Evolutionary conservation across 2,113 vertebrate genomes (phyloP), one percentile per base, ranked within the genome.

Genomic region (Sander lucioperca): DNA sequence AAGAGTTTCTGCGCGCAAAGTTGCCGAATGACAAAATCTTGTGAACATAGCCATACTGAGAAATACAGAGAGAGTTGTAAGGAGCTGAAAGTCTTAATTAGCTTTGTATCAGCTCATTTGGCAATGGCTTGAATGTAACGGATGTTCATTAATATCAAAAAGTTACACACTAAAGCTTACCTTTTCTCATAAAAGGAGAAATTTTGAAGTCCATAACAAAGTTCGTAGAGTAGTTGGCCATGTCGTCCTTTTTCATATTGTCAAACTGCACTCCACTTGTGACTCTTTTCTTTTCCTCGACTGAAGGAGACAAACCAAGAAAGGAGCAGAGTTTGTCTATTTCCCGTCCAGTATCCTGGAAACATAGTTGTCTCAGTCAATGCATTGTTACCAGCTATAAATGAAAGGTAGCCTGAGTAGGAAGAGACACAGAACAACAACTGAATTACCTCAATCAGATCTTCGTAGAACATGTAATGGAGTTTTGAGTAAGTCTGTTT

Each of bases 391-490:
- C 25, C 53, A 36, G 13, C 15, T 16, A 15, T 10, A 56, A 3
- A 7, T 70, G 27, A 19, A 63, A 69, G 53, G 88, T 85, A 16
- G 36, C 11, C 23, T 61, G 3, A 74, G 18, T 8, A 8, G 18
- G 3, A 62, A 63, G 7, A 76, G 7, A 30, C 6, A 8, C 18
- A 12, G 12, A 78, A 30, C 27, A 59, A 56, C 23, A 30, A n/a
- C 56, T 94, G 72, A 4, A 54, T 3, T 43, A 89, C 90, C 76
- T 97, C 92, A 72, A 94, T 90, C 94, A 97, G 80, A 57, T 97
- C 96, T 80, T 97, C 96, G 25, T 94, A 97, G 91, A 96, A 96
- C 64, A 97, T 90, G 61, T 87, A 91, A 16, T 87, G 89, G 10
- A 91, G 11, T 8, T 91, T 90, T n/a, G 83, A 54, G 23, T 81